phyloP scores from a whole-genome alignment of 2,888 invertebrate species.

The Pecten maximus region DNA sequence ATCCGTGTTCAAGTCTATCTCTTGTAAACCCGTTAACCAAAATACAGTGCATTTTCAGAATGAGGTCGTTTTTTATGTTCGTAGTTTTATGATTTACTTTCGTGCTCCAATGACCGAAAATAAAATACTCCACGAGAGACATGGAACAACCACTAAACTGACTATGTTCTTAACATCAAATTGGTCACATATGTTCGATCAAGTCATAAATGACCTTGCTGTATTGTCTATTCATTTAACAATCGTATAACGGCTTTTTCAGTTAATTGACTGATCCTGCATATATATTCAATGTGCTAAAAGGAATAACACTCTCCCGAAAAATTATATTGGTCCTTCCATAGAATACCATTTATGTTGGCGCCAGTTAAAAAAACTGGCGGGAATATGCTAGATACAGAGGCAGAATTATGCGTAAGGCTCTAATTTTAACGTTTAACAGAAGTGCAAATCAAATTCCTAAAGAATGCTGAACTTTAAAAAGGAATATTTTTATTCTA shows the following conservation, averaged over 20 bases:
- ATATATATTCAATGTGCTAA: not conserved
- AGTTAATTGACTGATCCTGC: not conserved
- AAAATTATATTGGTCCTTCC: not conserved
- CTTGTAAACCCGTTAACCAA: too few species aligned
- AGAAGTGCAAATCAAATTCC: not conserved
- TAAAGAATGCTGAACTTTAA: not conserved
- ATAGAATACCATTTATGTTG: not conserved
- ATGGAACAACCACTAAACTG: not conserved
- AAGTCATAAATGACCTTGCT: not conserved
- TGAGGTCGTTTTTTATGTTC: too few species aligned
- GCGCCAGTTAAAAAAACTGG: not conserved
- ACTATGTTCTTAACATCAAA: not conserved
- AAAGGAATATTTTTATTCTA: too few species aligned
- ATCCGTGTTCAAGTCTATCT: too few species aligned
- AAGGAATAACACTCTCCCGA: not conserved
- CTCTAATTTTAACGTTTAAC: not conserved
- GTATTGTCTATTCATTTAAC: slow-evolving; percentile 9
- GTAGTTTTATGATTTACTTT: not conserved
- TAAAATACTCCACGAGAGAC: not conserved
- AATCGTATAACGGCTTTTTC: not conserved
- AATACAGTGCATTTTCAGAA: too few species aligned
- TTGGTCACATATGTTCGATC: not conserved
- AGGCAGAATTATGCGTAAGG: too few species aligned
- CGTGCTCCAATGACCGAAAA: not conserved
- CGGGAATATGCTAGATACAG: not conserved